These are phyloP conservation scores for Tragelaphus imberbis DNA, from an alignment of 2,113 vertebrate genomes.

Conservation along the genomic window DNA sequence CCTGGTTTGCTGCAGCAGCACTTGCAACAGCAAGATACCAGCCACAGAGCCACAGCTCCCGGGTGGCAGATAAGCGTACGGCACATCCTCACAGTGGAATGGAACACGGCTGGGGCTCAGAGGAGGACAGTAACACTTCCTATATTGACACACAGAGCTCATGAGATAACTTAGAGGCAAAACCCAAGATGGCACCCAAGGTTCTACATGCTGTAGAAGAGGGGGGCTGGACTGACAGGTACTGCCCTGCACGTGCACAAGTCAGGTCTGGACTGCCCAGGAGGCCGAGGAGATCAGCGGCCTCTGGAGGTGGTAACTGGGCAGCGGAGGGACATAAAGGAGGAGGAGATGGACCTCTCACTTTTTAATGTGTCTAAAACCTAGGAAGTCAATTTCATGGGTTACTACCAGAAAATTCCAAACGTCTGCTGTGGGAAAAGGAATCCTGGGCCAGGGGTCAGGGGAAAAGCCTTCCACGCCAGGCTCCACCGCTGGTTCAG, in stretches of 20 bases:
- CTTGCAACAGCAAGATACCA: too few species aligned
- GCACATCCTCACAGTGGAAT: fast-evolving
- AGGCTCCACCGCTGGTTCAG: background rate
- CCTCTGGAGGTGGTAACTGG: too few species aligned
- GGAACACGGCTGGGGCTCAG: fast-evolving
- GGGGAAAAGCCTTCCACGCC: background rate
- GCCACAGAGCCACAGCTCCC: too few species aligned
- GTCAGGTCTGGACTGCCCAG: background rate
- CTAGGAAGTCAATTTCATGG: background rate
- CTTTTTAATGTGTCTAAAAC: background rate
- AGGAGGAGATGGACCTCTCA: background rate
- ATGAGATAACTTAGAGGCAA: background rate
- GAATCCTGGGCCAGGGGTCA: background rate
- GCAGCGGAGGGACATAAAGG: background rate
- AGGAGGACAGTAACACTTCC: fast-evolving
- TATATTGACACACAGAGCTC: background rate
- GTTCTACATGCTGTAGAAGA: fast-evolving
- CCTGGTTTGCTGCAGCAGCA: fast-evolving
- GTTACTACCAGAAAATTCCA: background rate
- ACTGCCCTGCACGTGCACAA: background rate
- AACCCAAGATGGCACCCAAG: background rate
- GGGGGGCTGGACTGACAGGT: fast-evolving
- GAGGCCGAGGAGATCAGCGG: background rate
- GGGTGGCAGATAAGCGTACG: background rate
- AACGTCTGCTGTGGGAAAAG: background rate